Evolutionary conservation across 2,888 invertebrate species (phyloP).

Genomic region (Alentia gelatinosa): DNA sequence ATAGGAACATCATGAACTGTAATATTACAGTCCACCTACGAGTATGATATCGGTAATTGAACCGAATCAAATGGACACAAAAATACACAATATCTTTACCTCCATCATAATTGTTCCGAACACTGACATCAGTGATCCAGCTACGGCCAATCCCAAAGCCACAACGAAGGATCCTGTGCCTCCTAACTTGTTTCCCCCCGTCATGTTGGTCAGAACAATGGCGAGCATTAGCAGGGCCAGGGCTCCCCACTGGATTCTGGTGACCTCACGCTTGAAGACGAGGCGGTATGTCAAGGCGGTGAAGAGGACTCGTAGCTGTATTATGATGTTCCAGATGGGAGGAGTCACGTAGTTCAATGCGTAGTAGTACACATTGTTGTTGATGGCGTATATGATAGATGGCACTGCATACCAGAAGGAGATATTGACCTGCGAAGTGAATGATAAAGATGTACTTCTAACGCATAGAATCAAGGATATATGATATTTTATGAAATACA

Average conservation of each 20-base stretch:
- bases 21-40: background rate
- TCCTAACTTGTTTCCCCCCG: conserved; percentile 45
- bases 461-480: background rate
- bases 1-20: too few species aligned
- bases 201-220: conserved; percentile 58
- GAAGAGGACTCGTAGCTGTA: conserved; percentile 60
- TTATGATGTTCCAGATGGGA: conserved; percentile 61
- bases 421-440: conserved; percentile 27
- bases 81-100: too few species aligned
- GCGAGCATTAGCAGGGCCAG: conserved; percentile 58
- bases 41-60: too few species aligned
- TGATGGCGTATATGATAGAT: conserved; percentile 61
- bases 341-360: conserved; percentile 61
- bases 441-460: background rate
- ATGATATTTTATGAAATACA: too few species aligned
- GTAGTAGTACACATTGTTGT: conserved; percentile 61
- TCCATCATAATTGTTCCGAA: conserved; percentile 59
- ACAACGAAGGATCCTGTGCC: conserved; percentile 44
- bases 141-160: conserved; percentile 49
- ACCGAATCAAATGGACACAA: too few species aligned
- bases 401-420: conserved; percentile 61
- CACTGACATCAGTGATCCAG: conserved; percentile 55
- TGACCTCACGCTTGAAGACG: conserved; percentile 58
- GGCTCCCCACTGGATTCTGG: conserved; percentile 59
- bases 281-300: conserved; percentile 62